Conservation (phyloP, 2,888 invertebrate species). For the Meliscaeva auricollis region DNA sequence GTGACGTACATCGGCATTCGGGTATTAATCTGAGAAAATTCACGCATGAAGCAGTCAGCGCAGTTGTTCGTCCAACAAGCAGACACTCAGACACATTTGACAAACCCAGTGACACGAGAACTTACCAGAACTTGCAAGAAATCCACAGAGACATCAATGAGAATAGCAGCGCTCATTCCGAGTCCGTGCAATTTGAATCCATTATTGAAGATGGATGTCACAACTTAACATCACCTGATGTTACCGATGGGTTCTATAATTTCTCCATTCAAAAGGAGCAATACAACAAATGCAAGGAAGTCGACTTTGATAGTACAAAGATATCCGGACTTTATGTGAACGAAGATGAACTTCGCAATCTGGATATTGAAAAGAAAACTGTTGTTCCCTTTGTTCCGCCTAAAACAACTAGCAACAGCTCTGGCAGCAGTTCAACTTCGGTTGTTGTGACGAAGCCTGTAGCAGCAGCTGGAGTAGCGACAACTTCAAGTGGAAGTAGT, state of each 20-base stretch:
- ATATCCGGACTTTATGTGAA: constrained; percentile 82
- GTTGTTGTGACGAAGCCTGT: constrained; percentile 27
- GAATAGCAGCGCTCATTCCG: constrained; percentile 80
- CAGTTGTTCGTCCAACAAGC: constrained; percentile 78
- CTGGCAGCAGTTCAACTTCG: neutral
- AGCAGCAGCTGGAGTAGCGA: constrained; percentile 42
- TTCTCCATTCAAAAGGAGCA: constrained; percentile 83
- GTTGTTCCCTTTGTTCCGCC: constrained; percentile 74
- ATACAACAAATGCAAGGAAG: constrained; percentile 81
- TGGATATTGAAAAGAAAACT: constrained; percentile 81
- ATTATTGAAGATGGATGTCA: constrained; percentile 83
- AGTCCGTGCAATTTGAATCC: constrained; percentile 83
- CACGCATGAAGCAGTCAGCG: constrained; percentile 79
- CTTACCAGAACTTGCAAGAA: constrained; percentile 81
- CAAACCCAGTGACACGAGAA: constrained; percentile 77
- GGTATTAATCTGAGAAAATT: constrained; percentile 61
- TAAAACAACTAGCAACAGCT: constrained; percentile 26
- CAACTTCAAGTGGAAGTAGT: constrained; percentile 21
- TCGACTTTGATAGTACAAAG: constrained; percentile 80
- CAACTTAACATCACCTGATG: constrained; percentile 82
- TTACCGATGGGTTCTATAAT: constrained; percentile 83
- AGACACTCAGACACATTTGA: constrained; percentile 69
- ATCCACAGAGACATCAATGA: constrained; percentile 56
- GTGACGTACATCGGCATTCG: constrained; percentile 38
- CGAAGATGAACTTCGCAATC: constrained; percentile 82